These are phyloP conservation scores for Hoplodrina blanda DNA, from an alignment of 2,888 invertebrate species.

Conservation along the genomic window DNA sequence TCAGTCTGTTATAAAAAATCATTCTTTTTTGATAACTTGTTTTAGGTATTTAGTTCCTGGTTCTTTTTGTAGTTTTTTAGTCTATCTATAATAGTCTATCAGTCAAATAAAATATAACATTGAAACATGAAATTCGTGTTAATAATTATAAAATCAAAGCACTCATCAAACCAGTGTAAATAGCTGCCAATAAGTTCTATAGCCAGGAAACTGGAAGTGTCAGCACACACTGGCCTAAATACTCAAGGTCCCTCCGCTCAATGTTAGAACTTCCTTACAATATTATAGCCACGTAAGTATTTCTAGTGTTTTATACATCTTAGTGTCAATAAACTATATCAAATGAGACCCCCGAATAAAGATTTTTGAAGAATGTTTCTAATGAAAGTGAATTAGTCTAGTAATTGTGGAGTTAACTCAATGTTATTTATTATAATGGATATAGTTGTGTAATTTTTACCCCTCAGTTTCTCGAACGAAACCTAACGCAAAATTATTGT, in stretches of 20 bases:
- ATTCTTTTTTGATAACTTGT: background rate
- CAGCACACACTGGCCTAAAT: conserved; percentile 1
- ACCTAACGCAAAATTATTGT: too few relatives aligned
- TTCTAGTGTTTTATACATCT: conserved; percentile 48
- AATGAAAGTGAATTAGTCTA: conserved; percentile 40
- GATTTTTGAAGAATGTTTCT: background rate
- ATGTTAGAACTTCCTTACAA: conserved; percentile 41
- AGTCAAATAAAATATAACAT: background rate
- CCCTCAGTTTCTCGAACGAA: too few relatives aligned
- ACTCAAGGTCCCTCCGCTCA: conserved; percentile 38
- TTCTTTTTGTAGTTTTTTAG: background rate
- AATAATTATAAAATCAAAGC: background rate
- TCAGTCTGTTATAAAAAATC: background rate
- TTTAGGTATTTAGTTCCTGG: background rate
- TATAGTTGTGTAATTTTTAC: conserved; percentile 9
- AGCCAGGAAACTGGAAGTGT: background rate
- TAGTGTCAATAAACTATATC: conserved; percentile 23
- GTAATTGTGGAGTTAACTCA: conserved; percentile 41
- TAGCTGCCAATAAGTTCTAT: background rate
- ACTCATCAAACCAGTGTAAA: background rate
- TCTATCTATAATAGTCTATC: background rate
- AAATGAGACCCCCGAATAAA: conserved; percentile 5
- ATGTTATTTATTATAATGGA: conserved; percentile 41
- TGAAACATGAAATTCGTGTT: background rate
- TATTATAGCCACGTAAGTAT: conserved; percentile 54